Evolutionary conservation across 2,797 vertebrate species (phyloP), one percentile per base, ranked within the genome.

Genomic region (Paramormyrops hopkinsi): DNA sequence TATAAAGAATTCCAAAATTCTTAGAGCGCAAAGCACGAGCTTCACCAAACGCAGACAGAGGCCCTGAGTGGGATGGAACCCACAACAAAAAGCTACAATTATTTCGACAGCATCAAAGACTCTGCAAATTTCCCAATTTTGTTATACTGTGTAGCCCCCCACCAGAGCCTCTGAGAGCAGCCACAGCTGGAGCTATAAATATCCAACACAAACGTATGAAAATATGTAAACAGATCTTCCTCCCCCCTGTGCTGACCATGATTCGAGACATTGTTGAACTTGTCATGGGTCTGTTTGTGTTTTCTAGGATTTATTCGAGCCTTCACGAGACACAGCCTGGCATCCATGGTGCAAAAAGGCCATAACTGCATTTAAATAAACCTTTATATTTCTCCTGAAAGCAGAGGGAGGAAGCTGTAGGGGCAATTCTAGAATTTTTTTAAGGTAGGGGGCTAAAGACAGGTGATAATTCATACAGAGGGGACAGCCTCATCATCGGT

Each of bases 161-260:
- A 2, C 29, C 65, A 11, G n/a, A 44, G 19, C 12, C 79, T 51
- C 48, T 84, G 44, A 84, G 44, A 84, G 51, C 44, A 84, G 11
- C 82, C 44, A 84, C 46, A 84, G 48, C 82, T 22, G 48, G 8
- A 50, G 11, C 48, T 84, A 51, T 84, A 84, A 84, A 51, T 84
- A 84, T 51, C 82, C 48, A 51, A 5, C 44, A 51, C 46, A 84
- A 25, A 51, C 6, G 82, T 84, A 29, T 51, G 82, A 25, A 84
- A 84, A 84, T 51, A 84, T 50, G 82, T 51, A 84, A 84, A 84
- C 48, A 48, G 82, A 84, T 46, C 48, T n/a, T 84, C 44, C n/a
- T 12, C 82, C 8, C 0, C 41, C n/a, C n/a, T 84, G 65, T 2
- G 65, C 65, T 73, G 65, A 73, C 65, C 44, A 50, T 50, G 82